These are phyloP conservation scores for Hycleus phaleratus DNA, from an alignment of 1,140 invertebrate species.

Conservation along the genomic window DNA sequence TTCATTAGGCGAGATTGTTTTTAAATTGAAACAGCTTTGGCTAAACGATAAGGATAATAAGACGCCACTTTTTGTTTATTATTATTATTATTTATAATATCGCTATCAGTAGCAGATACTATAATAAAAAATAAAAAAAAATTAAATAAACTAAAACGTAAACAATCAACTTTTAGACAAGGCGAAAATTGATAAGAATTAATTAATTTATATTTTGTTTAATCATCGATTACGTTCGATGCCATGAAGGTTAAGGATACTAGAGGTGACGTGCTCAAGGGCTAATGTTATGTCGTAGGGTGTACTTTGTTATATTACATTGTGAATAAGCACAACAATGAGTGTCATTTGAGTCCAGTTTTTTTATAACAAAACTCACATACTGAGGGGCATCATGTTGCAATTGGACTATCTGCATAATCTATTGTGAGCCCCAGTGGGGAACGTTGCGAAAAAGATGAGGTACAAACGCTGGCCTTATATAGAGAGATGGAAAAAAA, in stretches of 20 bases:
- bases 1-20: slow-evolving; percentile 13
- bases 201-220: too few species aligned
- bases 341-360: slow-evolving; percentile 6
- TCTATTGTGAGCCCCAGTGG: slow-evolving; percentile 11
- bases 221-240: slow-evolving; percentile 5
- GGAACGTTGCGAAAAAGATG: slow-evolving; percentile 9
- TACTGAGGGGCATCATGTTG: slow-evolving; percentile 5
- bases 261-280: slow-evolving; percentile 11
- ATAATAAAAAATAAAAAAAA: too few species aligned
- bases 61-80: slow-evolving; percentile 4
- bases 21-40: slow-evolving; percentile 14
- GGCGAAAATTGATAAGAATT: too few species aligned
- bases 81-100: not conserved
- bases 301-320: slow-evolving; percentile 1
- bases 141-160: too few species aligned
- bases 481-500: not conserved
- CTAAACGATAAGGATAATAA: slow-evolving; percentile 12
- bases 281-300: not conserved
- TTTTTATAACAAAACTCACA: slow-evolving; percentile 3
- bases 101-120: too few species aligned
- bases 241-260: slow-evolving; percentile 9
- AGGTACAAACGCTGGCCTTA: slow-evolving; percentile 12
- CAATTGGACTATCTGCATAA: slow-evolving; percentile 15
- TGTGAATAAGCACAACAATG: slow-evolving; percentile 5
- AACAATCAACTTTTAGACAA: too few species aligned